Conservation (phyloP, 35 echinoderm and acorn worm species). For the Heliocidaris tuberculata region DNA sequence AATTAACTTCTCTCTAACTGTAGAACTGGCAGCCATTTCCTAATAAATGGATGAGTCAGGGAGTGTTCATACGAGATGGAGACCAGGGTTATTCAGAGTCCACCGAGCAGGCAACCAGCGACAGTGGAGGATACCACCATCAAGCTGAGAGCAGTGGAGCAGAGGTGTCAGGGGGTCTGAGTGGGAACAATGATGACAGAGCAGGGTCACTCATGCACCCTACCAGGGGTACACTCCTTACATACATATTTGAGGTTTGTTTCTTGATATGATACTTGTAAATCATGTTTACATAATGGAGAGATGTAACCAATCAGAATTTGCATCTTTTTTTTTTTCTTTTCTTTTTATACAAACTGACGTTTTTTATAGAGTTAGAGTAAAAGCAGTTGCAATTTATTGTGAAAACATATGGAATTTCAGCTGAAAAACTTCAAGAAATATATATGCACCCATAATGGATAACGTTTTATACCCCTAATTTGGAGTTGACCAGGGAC, state of each 20-base stretch:
- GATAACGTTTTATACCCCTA: too few species aligned
- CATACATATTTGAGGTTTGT: slow-evolving; percentile 92
- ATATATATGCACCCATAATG: too few species aligned
- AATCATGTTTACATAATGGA: too few species aligned
- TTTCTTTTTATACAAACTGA: too few species aligned
- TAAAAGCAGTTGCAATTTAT: too few species aligned
- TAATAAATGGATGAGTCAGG: slow-evolving; percentile 67
- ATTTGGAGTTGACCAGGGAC: too few species aligned
- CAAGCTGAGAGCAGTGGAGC: slow-evolving; percentile 17
- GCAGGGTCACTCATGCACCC: slow-evolving; percentile 84
- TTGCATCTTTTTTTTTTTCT: too few species aligned
- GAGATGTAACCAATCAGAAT: too few species aligned
- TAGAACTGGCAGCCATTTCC: slow-evolving; percentile 95
- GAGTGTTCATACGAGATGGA: slow-evolving; percentile 69
- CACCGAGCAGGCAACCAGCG: background rate
- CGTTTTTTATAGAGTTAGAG: too few species aligned
- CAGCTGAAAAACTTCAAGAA: too few species aligned
- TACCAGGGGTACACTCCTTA: slow-evolving; percentile 73
- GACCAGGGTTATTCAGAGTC: slow-evolving; percentile 46
- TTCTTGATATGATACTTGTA: background rate
- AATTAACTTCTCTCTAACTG: background rate
- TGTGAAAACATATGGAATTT: too few species aligned
- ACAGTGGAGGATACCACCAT: background rate
- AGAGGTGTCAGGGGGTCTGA: slow-evolving; percentile 61
- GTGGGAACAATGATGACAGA: slow-evolving; percentile 76